Percentiles rank a stretch among this genome's conserved stretches.
Conservation (phyloP, 2,888 invertebrate species). For the Mycalesis mineus region DNA sequence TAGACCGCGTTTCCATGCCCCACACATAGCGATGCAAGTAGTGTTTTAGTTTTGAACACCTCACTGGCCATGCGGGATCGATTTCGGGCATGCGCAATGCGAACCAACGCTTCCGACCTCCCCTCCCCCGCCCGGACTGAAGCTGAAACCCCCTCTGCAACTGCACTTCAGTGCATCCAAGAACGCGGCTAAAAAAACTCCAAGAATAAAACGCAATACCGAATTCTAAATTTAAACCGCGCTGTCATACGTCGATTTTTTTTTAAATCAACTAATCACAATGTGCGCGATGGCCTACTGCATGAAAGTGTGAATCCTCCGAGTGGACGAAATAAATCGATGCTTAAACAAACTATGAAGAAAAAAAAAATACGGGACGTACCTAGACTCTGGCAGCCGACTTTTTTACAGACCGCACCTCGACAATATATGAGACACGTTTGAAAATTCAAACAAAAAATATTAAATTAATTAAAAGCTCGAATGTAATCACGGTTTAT, state of each 20-base stretch:
- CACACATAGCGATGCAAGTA: slow-evolving; percentile 48
- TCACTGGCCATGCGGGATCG: slow-evolving; percentile 66
- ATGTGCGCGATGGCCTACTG: slow-evolving; percentile 28
- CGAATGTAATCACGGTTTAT: slow-evolving; percentile 53
- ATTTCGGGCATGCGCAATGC: slow-evolving; percentile 67
- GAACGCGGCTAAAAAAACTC: slow-evolving; percentile 53
- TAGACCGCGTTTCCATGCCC: slow-evolving; percentile 31
- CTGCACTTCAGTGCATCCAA: slow-evolving; percentile 74
- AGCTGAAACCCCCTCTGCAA: slow-evolving; percentile 59
- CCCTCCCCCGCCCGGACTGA: slow-evolving; percentile 37
- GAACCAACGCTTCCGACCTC: slow-evolving; percentile 46
- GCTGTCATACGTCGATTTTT: slow-evolving; percentile 24
- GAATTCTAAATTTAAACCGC: slow-evolving; percentile 30
- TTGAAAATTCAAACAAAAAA: slow-evolving; percentile 21
- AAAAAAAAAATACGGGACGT: slow-evolving; percentile 62
- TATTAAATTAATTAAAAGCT: slow-evolving; percentile 19
- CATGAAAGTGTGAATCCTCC: slow-evolving; percentile 8
- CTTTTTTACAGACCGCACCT: slow-evolving; percentile 45
- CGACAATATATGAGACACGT: slow-evolving; percentile 56
- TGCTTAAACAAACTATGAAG: slow-evolving; percentile 67
- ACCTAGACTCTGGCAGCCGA: slow-evolving; percentile 42
- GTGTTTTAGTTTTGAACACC: slow-evolving; percentile 58
- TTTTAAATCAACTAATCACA: slow-evolving; percentile 29
- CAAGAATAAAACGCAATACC: slow-evolving; percentile 45
- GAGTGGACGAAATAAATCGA: slow-evolving; percentile 24